These are phyloP conservation scores for Euplexia lucipara DNA, from an alignment of 2,888 invertebrate genomes.

Conservation along the genomic window DNA sequence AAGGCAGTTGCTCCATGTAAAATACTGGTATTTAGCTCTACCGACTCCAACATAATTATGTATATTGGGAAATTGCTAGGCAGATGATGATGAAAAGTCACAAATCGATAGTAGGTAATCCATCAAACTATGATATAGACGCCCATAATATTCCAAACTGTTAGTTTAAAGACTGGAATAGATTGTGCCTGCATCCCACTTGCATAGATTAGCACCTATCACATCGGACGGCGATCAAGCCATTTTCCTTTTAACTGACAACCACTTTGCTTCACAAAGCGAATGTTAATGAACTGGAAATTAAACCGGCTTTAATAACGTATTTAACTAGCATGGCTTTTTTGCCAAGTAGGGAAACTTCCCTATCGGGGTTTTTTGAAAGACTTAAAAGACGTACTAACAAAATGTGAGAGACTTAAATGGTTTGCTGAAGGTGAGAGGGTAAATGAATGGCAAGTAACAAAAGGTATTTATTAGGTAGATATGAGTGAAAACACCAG, in stretches of 20 bases:
- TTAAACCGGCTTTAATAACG: slow-evolving; percentile 20
- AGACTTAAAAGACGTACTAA: background rate
- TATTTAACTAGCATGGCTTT: background rate
- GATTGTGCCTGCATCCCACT: slow-evolving; percentile 10
- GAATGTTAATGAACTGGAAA: slow-evolving; percentile 35
- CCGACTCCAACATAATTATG: no score
- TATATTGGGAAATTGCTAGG: no score
- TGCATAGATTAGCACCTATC: slow-evolving; percentile 36
- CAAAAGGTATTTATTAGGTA: no score
- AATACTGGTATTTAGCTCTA: no score
- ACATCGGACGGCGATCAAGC: background rate
- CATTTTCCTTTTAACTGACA: slow-evolving; percentile 27
- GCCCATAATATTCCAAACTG: background rate
- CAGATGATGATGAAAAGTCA: no score
- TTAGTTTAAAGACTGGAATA: background rate
- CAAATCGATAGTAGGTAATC: no score
- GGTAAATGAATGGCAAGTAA: no score
- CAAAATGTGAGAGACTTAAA: background rate
- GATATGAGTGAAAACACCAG: no score
- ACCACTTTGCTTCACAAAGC: slow-evolving; percentile 38
- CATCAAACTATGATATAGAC: no score
- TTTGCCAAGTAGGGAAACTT: background rate
- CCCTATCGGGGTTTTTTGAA: background rate
- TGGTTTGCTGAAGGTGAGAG: no score
- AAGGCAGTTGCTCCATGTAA: no score